Evolutionary conservation across 2,888 invertebrate species (phyloP).

Genomic region (Operophtera brumata): DNA sequence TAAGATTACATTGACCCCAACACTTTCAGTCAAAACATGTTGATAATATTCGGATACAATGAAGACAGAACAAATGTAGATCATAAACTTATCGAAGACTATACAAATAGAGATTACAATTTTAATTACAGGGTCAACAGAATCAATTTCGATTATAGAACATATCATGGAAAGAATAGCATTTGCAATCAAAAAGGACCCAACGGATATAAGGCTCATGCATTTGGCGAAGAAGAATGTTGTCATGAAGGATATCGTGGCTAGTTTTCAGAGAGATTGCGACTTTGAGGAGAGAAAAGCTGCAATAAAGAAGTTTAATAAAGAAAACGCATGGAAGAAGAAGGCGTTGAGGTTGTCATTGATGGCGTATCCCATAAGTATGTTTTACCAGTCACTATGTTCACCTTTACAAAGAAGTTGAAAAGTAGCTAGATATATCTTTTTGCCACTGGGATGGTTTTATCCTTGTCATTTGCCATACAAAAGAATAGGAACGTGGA

Average conservation of each 20-base stretch:
- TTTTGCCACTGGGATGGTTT: no score
- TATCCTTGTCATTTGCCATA: no score
- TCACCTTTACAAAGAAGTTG: no score
- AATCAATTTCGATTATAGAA: slow-evolving; percentile 81
- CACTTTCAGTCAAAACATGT: no score
- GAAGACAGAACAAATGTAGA: no score
- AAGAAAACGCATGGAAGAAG: slow-evolving; percentile 88
- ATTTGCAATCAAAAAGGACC: slow-evolving; percentile 74
- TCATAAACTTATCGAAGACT: no score
- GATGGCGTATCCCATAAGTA: slow-evolving; percentile 82
- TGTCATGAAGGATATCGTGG: slow-evolving; percentile 72
- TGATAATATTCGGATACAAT: no score
- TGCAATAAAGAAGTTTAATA: slow-evolving; percentile 80
- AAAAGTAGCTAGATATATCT: no score
- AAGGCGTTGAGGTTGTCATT: slow-evolving; percentile 82
- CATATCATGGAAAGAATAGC: slow-evolving; percentile 86
- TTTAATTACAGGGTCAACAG: slow-evolving; percentile 68
- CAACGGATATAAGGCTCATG: slow-evolving; percentile 77
- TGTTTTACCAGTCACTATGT: neutral
- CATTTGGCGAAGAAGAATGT: slow-evolving; percentile 69
- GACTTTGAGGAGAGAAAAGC: slow-evolving; percentile 77
- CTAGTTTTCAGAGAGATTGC: slow-evolving; percentile 78
- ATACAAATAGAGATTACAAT: no score
- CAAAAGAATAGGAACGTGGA: no score
- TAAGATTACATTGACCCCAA: no score